Conservation (phyloP, 1,140 invertebrate genomes). For the Danaus plexippus region DNA sequence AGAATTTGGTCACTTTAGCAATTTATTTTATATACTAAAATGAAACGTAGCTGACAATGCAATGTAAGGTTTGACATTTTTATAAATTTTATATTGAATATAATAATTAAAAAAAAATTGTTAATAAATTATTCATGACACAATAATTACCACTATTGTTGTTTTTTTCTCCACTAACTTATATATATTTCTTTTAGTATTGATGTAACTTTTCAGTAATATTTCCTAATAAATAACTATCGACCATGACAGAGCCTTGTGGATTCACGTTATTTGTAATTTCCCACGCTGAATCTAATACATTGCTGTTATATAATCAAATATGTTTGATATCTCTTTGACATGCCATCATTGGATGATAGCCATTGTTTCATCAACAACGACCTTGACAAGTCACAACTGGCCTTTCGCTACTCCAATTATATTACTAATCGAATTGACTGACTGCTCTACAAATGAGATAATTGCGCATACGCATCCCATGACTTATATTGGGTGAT, state of each 20-base stretch:
- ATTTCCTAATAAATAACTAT: not conserved
- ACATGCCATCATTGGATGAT: constrained; percentile 16
- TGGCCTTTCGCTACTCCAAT: constrained; percentile 54
- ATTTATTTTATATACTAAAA: not conserved
- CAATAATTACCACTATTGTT: too few species aligned
- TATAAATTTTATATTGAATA: too few species aligned
- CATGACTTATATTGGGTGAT: constrained; percentile 40
- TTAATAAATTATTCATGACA: too few species aligned
- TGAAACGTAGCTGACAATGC: too few species aligned
- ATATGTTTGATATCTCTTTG: not conserved
- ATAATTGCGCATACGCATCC: constrained; percentile 64
- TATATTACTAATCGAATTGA: constrained; percentile 64
- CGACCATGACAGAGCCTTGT: constrained; percentile 14
- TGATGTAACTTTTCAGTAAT: too few species aligned
- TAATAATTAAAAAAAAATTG: too few species aligned
- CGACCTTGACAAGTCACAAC: constrained; percentile 30
- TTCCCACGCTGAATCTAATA: constrained; percentile 2
- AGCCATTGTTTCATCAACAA: constrained; percentile 13
- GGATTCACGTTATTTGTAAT: not conserved
- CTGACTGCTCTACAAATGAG: constrained; percentile 53
- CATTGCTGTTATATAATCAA: constrained; percentile 10
- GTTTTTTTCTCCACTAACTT: too few species aligned
- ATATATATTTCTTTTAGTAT: too few species aligned
- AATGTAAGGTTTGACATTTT: too few species aligned
- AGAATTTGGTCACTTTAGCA: not conserved